Evolutionary conservation across 2,888 invertebrate species (phyloP).

Genomic region (Noctua janthina): DNA sequence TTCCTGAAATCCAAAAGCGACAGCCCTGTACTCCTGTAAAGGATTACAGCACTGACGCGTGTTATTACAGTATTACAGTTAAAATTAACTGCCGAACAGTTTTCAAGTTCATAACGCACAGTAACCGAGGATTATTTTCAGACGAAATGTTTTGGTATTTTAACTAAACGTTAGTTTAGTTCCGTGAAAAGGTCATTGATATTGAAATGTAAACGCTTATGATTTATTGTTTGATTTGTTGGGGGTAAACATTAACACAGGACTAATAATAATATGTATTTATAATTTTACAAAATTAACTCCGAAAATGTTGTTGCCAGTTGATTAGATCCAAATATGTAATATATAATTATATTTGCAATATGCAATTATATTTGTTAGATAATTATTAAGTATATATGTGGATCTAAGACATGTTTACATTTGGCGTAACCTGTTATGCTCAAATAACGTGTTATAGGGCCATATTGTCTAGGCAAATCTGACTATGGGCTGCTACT

Average conservation of each 20-base stretch:
- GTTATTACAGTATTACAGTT: slow-evolving; percentile 76
- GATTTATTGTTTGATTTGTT: slow-evolving; percentile 30
- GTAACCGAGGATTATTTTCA: slow-evolving; percentile 72
- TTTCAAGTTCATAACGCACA: slow-evolving; percentile 80
- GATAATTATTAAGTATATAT: no score
- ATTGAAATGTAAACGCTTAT: slow-evolving; percentile 20
- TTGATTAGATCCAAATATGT: no score
- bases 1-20: neutral
- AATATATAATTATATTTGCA: no score
- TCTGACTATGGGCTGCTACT: no score
- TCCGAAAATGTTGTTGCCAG: neutral
- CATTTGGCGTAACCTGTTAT: no score
- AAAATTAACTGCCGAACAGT: slow-evolving; percentile 75
- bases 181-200: slow-evolving; percentile 69
- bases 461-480: no score
- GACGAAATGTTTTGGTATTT: slow-evolving; percentile 73
- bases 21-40: slow-evolving; percentile 57
- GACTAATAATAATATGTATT: neutral
- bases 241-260: neutral
- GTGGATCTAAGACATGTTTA: no score
- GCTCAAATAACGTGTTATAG: no score
- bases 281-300: neutral
- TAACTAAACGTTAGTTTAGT: slow-evolving; percentile 60
- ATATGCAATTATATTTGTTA: no score
- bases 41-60: slow-evolving; percentile 70